Evolutionary conservation across 2,888 invertebrate genomes (phyloP).

Genomic region (Bedellia somnulentella): DNA sequence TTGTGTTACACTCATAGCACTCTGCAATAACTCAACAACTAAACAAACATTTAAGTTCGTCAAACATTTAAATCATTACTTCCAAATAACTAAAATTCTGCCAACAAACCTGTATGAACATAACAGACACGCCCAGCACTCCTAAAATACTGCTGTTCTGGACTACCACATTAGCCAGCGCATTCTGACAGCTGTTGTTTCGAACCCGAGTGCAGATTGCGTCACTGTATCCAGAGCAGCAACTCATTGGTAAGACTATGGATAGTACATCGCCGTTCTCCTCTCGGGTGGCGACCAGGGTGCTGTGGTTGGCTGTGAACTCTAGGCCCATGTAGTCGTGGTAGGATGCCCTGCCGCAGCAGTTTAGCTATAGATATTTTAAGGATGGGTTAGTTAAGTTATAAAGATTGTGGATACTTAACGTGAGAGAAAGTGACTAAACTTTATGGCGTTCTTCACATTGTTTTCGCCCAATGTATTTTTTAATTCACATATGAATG

Average conservation of each 20-base stretch:
- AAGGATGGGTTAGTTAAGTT: too few relatives aligned
- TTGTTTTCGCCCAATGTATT: too few relatives aligned
- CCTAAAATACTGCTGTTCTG: constrained; percentile 42
- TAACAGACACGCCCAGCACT: constrained; percentile 43
- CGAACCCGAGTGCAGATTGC: constrained; percentile 23
- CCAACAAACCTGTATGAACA: constrained; percentile 40
- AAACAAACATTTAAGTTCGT: too few relatives aligned
- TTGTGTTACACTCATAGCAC: too few relatives aligned
- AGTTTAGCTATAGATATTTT: constrained; percentile 45
- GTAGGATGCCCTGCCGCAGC: constrained; percentile 36
- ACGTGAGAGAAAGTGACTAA: too few relatives aligned
- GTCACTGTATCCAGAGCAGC: constrained; percentile 20
- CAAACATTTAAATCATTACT: too few relatives aligned
- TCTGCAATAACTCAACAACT: too few relatives aligned
- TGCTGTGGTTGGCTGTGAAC: constrained; percentile 25
- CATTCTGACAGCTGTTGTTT: constrained; percentile 24
- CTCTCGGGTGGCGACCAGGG: constrained; percentile 20
- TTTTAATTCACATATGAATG: too few relatives aligned
- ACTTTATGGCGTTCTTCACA: too few relatives aligned
- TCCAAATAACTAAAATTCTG: too few relatives aligned
- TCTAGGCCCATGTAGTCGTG: constrained; percentile 29
- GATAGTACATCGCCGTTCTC: constrained; percentile 16
- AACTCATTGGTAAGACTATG: constrained; percentile 25
- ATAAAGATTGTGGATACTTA: too few relatives aligned
- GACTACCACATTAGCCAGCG: constrained; percentile 24